These are phyloP conservation scores for Eledona agricola DNA, from an alignment of 2,888 invertebrate genomes.

Conservation along the genomic window DNA sequence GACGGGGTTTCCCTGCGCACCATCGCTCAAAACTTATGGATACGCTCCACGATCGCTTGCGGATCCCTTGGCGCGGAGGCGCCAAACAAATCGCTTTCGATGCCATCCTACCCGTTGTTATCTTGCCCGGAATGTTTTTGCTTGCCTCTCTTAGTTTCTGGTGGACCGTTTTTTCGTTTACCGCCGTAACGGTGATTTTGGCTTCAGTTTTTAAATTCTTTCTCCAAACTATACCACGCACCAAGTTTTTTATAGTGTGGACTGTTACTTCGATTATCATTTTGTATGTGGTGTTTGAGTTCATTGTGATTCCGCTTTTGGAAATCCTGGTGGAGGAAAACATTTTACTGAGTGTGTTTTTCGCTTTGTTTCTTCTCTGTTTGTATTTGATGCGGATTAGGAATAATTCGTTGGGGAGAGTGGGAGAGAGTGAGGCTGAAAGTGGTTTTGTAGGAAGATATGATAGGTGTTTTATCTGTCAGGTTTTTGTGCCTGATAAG, in stretches of 20 bases:
- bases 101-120: conserved; percentile 63
- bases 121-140: conserved; percentile 63
- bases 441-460: conserved; percentile 69
- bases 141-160: conserved; percentile 64
- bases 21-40: conserved; percentile 59
- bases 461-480: conserved; percentile 84
- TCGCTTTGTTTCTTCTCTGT: conserved; percentile 62
- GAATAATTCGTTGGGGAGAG: conserved; percentile 46
- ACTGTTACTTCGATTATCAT: conserved; percentile 72
- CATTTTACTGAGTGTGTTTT: conserved; percentile 65
- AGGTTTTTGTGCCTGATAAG: conserved; percentile 79
- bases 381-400: conserved; percentile 58
- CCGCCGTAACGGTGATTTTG: conserved; percentile 53
- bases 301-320: conserved; percentile 73
- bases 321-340: conserved; percentile 77
- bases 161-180: conserved; percentile 57
- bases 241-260: conserved; percentile 82
- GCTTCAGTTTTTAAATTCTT: conserved; percentile 52
- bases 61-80: conserved; percentile 69
- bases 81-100: conserved; percentile 67
- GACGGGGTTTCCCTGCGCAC: conserved; percentile 54
- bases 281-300: conserved; percentile 75
- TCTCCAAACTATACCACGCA: conserved; percentile 57
- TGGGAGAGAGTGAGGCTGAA: conserved; percentile 57
- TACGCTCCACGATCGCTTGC: conserved; percentile 66